Conservation (phyloP, 2,888 invertebrate genomes). For the Crepidodera aurea region DNA sequence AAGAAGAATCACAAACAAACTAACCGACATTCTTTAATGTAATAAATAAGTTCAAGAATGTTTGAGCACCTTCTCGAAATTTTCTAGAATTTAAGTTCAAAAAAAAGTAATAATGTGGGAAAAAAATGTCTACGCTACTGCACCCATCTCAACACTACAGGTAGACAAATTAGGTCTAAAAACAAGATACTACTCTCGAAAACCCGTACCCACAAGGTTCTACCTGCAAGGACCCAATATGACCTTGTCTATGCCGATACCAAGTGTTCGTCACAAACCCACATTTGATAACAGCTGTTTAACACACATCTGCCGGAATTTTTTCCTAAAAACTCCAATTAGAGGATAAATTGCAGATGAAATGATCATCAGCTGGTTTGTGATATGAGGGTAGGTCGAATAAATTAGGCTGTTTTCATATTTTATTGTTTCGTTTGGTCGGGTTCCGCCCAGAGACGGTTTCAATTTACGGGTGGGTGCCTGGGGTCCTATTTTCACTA, state of each 20-base stretch:
- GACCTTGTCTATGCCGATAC: constrained; percentile 32
- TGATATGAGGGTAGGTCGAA: constrained; percentile 25
- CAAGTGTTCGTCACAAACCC: constrained; percentile 30
- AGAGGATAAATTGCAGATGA: constrained; percentile 27
- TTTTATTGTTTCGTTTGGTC: not conserved
- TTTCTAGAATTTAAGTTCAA: too few species aligned
- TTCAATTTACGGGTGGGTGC: too few species aligned
- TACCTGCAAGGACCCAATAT: constrained; percentile 32
- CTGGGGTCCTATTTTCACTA: too few species aligned
- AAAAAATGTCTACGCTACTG: constrained; percentile 15
- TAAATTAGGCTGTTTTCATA: constrained; percentile 14
- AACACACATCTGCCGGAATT: constrained; percentile 28
- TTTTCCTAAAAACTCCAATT: constrained; percentile 31
- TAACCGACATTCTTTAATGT: too few species aligned
- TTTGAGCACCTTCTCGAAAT: too few species aligned
- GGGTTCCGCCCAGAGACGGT: not conserved
- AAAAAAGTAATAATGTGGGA: too few species aligned
- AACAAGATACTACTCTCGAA: constrained; percentile 26
- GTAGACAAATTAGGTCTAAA: constrained; percentile 34
- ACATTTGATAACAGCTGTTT: constrained; percentile 38
- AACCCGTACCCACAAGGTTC: constrained; percentile 18
- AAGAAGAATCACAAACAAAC: too few species aligned
- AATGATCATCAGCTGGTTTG: constrained; percentile 30
- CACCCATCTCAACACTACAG: constrained; percentile 17
- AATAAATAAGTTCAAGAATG: too few species aligned